Conservation (phyloP, 1,140 invertebrate species). For the Archegozetes longisetosus region DNA sequence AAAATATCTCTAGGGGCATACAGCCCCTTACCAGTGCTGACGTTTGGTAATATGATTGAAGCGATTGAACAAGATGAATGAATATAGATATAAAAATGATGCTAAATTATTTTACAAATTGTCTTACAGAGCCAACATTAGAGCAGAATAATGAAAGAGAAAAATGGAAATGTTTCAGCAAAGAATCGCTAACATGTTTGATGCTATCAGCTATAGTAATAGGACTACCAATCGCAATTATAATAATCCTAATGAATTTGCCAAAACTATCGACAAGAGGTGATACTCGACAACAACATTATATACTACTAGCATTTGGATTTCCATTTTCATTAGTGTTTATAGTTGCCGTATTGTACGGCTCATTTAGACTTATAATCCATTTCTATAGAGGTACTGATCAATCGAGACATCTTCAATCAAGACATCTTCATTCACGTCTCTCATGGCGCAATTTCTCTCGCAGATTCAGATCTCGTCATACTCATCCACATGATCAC, state of each 20-base stretch:
- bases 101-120: no score
- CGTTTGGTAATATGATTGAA: no score
- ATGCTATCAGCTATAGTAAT: slow-evolving; percentile 7
- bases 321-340: slow-evolving; percentile 13
- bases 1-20: no score
- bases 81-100: no score
- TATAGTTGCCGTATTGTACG: slow-evolving; percentile 1
- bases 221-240: slow-evolving; percentile 8
- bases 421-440: not conserved
- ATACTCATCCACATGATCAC: not conserved
- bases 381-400: not conserved
- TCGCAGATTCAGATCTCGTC: not conserved
- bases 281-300: slow-evolving; percentile 13
- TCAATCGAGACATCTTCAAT: slow-evolving; percentile 2
- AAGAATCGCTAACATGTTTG: slow-evolving; percentile 7
- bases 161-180: not conserved
- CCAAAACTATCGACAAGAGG: slow-evolving; percentile 3
- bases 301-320: slow-evolving; percentile 12
- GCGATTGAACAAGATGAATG: no score
- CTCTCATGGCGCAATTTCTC: slow-evolving; percentile 4
- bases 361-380: not conserved
- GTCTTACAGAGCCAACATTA: not conserved
- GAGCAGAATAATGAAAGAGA: not conserved
- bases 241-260: slow-evolving; percentile 10
- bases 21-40: no score